phyloP scores from a whole-genome alignment of 37 sponge, comb jelly and placozoan species.

The Axinella damicornis region DNA sequence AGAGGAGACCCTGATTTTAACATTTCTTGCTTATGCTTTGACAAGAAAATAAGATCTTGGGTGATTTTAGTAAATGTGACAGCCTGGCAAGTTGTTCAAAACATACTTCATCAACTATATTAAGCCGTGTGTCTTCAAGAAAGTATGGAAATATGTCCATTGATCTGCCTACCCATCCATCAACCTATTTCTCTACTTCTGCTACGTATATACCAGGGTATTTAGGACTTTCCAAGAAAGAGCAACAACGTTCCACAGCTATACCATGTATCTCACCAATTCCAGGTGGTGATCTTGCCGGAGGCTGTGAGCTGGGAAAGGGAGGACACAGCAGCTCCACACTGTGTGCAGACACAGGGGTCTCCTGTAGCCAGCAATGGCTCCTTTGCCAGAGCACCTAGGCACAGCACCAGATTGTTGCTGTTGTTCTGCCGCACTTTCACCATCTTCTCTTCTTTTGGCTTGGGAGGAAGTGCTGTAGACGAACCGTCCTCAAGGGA shows the following conservation, averaged over 20 bases:
- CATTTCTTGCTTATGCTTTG: no score
- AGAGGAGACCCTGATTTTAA: no score
- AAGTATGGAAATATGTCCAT: no score
- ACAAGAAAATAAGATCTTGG: no score
- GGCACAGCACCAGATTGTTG: conserved; percentile 79
- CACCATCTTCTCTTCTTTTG: conserved; percentile 69
- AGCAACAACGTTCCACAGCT: no score
- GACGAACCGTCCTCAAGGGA: conserved; percentile 13
- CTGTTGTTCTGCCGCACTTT: conserved; percentile 61
- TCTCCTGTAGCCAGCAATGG: conserved; percentile 31
- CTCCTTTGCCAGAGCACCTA: conserved; percentile 76
- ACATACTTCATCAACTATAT: no score
- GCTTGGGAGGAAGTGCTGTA: conserved; percentile 16
- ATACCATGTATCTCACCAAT: conserved; percentile 60
- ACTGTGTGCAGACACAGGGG: conserved; percentile 63
- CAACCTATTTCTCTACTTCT: not conserved
- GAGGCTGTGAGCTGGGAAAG: conserved; percentile 62
- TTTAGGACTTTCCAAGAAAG: no score
- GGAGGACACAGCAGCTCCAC: conserved; percentile 74
- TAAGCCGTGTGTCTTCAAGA: no score
- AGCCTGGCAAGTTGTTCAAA: no score
- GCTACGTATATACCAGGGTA: no score
- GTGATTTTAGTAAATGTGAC: no score
- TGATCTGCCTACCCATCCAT: no score
- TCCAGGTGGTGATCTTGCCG: conserved; percentile 65